Conservation (phyloP, 2,113 vertebrate genomes). For the Protobothrops mucrosquamatus region DNA sequence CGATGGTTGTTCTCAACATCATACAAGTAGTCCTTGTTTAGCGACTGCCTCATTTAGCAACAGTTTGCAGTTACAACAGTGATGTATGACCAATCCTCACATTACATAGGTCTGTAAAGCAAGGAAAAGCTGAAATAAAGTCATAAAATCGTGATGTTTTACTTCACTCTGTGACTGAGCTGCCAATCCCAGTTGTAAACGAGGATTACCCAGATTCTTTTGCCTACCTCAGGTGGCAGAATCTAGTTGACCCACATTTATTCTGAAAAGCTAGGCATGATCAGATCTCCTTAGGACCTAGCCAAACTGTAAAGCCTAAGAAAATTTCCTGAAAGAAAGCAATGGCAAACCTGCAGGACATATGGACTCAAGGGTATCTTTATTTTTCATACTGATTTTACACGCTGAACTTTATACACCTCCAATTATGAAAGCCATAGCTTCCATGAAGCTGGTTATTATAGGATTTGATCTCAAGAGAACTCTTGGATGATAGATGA, state of each 20-base stretch:
- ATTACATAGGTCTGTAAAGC: not conserved
- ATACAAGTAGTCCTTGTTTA: not conserved
- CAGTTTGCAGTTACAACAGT: not conserved
- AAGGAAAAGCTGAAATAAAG: not conserved
- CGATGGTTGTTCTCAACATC: not conserved
- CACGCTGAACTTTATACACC: not conserved
- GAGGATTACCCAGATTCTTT: not conserved
- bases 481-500: not conserved
- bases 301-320: not conserved
- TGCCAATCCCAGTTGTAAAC: not conserved
- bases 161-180: not conserved
- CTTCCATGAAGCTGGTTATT: not conserved
- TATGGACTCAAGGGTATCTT: not conserved
- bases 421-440: not conserved
- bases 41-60: not conserved
- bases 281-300: not conserved
- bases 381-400: not conserved
- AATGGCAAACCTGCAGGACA: not conserved
- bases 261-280: not conserved
- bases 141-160: not conserved
- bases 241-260: not conserved
- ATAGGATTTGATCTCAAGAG: not conserved
- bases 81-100: not conserved
- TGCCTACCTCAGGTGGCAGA: not conserved
- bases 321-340: not conserved